Conservation (phyloP, 1,140 invertebrate genomes). For the Caerostris darwini region DNA sequence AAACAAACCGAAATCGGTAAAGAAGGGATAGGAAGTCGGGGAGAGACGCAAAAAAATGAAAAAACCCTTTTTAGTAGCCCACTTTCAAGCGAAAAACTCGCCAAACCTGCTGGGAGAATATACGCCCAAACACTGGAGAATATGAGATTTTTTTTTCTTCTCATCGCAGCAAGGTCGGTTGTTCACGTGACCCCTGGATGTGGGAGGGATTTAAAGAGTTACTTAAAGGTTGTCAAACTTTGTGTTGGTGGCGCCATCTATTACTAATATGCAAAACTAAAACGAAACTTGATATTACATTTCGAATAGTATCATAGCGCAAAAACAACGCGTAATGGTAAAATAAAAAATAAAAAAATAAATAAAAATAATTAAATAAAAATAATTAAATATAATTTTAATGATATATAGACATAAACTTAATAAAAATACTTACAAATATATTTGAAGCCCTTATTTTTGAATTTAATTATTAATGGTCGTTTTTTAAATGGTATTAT, state of each 20-base stretch:
- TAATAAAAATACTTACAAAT: too few relatives aligned
- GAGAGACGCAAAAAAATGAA: background rate
- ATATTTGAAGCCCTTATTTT: too few relatives aligned
- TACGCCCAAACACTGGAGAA: slow-evolving; percentile 54
- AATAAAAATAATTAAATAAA: too few relatives aligned
- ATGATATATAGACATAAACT: too few relatives aligned
- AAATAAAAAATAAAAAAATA: too few relatives aligned
- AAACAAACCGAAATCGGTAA: slow-evolving; percentile 59
- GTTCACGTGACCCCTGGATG: slow-evolving; percentile 67
- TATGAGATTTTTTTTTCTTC: background rate
- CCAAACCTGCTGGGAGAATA: slow-evolving; percentile 66
- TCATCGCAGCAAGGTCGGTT: slow-evolving; percentile 48
- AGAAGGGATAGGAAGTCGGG: background rate
- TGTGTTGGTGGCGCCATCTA: slow-evolving; percentile 9
- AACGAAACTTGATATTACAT: background rate
- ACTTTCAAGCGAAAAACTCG: slow-evolving; percentile 60
- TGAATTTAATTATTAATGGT: too few relatives aligned
- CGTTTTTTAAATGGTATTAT: too few relatives aligned
- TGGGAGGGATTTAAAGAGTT: slow-evolving; percentile 58
- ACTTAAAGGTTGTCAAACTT: background rate
- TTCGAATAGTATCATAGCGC: too few relatives aligned
- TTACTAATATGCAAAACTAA: background rate
- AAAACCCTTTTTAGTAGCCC: slow-evolving; percentile 67
- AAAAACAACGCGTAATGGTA: too few relatives aligned
- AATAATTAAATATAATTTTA: too few relatives aligned